Evolutionary conservation across 2,888 invertebrate genomes (phyloP).

Genomic region (Leptinotarsa rubiginosa): DNA sequence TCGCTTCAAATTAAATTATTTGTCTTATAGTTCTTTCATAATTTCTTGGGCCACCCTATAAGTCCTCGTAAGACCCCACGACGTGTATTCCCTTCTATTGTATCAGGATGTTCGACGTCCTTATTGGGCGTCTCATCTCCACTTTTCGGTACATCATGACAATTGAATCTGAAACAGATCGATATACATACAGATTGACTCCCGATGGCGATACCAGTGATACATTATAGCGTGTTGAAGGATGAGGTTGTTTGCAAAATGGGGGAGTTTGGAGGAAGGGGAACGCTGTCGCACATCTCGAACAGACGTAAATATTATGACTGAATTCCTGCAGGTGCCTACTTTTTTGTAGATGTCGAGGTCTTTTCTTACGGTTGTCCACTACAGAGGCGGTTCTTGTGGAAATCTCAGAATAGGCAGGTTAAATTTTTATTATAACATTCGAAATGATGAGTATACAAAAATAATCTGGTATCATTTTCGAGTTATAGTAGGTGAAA

Average conservation of each 20-base stretch:
- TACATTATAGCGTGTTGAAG: conserved; percentile 47
- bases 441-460: too few species aligned
- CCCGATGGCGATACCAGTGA: conserved; percentile 49
- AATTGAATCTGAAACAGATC: conserved; percentile 62
- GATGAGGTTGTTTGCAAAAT: conserved; percentile 37
- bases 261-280: conserved; percentile 26
- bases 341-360: conserved; percentile 18
- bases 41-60: conserved; percentile 44
- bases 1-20: neutral
- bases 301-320: conserved; percentile 44
- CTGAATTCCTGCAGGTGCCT: conserved; percentile 39
- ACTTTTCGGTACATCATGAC: conserved; percentile 60
- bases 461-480: too few species aligned
- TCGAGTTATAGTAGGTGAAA: too few species aligned
- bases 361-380: conserved; percentile 30
- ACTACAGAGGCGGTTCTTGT: neutral
- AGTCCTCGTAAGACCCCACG: conserved; percentile 44
- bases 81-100: conserved; percentile 48
- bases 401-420: too few species aligned
- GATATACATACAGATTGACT: conserved; percentile 58
- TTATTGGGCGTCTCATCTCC: conserved; percentile 61
- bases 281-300: conserved; percentile 40
- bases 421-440: too few species aligned
- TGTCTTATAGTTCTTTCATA: neutral
- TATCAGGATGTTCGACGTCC: conserved; percentile 55